These are phyloP conservation scores for Poliocrania exsul DNA, from an alignment of 2,797 vertebrate species.

Conservation along the genomic window DNA sequence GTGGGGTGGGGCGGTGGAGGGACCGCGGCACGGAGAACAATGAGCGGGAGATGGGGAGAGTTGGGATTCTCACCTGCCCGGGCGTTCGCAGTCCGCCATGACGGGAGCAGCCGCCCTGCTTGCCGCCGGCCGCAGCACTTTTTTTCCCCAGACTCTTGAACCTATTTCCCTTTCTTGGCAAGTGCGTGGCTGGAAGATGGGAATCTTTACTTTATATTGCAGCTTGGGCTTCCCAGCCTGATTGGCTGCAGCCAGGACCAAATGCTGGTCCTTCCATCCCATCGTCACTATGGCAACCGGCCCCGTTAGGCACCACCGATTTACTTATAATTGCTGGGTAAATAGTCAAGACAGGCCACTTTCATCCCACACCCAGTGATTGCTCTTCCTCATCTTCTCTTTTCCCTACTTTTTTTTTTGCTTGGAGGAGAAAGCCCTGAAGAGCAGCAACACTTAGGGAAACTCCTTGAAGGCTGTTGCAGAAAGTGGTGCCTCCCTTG, in stretches of 20 bases:
- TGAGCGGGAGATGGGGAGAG: slow-evolving; percentile 70
- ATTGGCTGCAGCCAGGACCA: slow-evolving; percentile 93
- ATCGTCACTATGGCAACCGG: slow-evolving; percentile 97
- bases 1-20: slow-evolving; percentile 20
- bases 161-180: slow-evolving; percentile 86
- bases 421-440: neutral
- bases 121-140: slow-evolving; percentile 82
- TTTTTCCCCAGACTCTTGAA: slow-evolving; percentile 81
- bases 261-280: slow-evolving; percentile 92
- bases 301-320: slow-evolving; percentile 88
- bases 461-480: slow-evolving; percentile 43
- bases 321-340: slow-evolving; percentile 86
- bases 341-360: slow-evolving; percentile 73
- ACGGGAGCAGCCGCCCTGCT: slow-evolving; percentile 83
- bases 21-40: slow-evolving; percentile 73
- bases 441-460: slow-evolving; percentile 18
- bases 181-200: slow-evolving; percentile 89
- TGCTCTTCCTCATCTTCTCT: neutral
- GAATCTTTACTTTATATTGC: slow-evolving; percentile 94
- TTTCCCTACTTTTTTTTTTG: neutral
- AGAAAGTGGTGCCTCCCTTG: neutral
- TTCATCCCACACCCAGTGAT: slow-evolving; percentile 42
- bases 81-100: slow-evolving; percentile 87
- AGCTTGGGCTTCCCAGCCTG: slow-evolving; percentile 88
- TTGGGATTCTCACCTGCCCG: slow-evolving; percentile 88